phyloP scores from a whole-genome alignment of 1,140 invertebrate species.

The Ceratosolen solmsi region DNA sequence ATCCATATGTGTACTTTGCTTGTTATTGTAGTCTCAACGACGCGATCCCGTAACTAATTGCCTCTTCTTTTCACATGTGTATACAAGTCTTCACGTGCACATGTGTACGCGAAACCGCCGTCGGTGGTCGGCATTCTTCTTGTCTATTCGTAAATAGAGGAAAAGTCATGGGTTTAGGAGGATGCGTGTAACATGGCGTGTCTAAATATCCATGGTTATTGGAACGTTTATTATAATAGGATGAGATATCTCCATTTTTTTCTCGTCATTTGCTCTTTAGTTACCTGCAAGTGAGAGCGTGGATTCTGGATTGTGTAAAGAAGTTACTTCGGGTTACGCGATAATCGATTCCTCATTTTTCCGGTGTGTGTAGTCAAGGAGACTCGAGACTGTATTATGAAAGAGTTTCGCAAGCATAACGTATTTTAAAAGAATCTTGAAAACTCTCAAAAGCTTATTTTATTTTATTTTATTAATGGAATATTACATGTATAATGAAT shows the following conservation, averaged over 20 bases:
- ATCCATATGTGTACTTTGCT: not conserved
- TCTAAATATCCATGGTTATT: conserved; percentile 52
- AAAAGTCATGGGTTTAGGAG: conserved; percentile 4
- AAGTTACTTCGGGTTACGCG: not conserved
- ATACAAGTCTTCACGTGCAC: not conserved
- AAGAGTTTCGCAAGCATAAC: conserved; percentile 3
- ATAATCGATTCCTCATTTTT: conserved; percentile 30
- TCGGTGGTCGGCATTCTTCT: conserved; percentile 54
- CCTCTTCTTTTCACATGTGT: not conserved
- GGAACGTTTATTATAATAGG: conserved; percentile 48
- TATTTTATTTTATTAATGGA: not conserved
- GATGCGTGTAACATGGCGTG: conserved; percentile 55
- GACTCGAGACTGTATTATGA: not conserved
- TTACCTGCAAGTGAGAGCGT: not conserved
- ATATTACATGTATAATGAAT: no score
- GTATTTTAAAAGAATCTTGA: not conserved
- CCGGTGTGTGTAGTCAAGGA: not conserved
- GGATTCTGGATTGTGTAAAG: not conserved
- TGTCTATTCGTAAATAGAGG: conserved; percentile 29
- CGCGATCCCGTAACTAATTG: not conserved
- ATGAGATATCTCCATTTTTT: conserved; percentile 44
- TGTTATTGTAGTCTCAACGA: not conserved
- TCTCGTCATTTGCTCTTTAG: conserved; percentile 37
- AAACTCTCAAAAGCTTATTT: not conserved
- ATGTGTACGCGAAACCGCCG: conserved; percentile 54